Conservation (phyloP, 1,140 invertebrate genomes). For the Brachionus rubens region DNA sequence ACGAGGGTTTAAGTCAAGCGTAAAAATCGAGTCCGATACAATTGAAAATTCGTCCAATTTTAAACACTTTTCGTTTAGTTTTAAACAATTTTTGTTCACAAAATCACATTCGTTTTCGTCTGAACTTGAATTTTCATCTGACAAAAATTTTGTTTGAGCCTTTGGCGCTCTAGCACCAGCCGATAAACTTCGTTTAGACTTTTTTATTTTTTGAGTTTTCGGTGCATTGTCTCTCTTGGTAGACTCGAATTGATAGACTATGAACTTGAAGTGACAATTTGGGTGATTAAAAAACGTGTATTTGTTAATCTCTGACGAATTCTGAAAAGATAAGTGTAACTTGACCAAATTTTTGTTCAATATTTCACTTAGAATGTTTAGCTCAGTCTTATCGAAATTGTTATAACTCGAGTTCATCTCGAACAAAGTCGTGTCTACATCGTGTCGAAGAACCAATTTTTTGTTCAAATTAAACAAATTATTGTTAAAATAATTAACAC, state of each 20-base stretch:
- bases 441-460: not conserved
- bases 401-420: not conserved
- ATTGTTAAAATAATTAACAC: slow-evolving; percentile 13
- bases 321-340: not conserved
- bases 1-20: not conserved
- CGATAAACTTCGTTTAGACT: slow-evolving; percentile 4
- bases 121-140: not conserved
- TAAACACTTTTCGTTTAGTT: not conserved
- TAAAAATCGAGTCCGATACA: not conserved
- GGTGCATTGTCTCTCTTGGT: not conserved
- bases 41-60: not conserved
- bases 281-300: not conserved
- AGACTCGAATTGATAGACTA: not conserved
- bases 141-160: not conserved
- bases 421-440: not conserved
- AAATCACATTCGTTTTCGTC: slow-evolving; percentile 3
- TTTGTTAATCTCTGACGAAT: not conserved
- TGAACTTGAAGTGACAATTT: no score
- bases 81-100: not conserved
- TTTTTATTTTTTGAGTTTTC: not conserved
- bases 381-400: not conserved
- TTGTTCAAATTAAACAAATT: slow-evolving; percentile 38
- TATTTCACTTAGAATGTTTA: slow-evolving; percentile 9
- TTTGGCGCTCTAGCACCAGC: not conserved
- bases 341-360: slow-evolving; percentile 14